Conservation (phyloP, 2,888 invertebrate genomes). For the Lumbricus terrestris region DNA sequence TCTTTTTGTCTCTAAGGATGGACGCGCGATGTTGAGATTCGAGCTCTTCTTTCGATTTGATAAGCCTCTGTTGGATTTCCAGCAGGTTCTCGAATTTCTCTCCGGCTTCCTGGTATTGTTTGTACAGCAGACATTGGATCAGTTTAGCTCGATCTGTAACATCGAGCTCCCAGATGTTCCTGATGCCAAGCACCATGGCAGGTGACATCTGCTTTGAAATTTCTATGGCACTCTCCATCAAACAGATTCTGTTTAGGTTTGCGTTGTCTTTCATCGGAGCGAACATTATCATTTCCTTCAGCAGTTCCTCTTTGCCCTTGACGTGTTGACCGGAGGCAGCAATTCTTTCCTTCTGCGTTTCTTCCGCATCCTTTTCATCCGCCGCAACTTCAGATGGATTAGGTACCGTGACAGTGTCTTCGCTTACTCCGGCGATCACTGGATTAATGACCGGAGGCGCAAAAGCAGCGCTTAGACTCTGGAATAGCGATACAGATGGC, state of each 20-base stretch:
- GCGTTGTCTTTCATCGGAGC: not conserved
- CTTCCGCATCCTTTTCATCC: slow-evolving; percentile 29
- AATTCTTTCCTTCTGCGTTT: slow-evolving; percentile 19
- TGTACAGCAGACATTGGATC: slow-evolving; percentile 23
- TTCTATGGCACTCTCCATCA: slow-evolving; percentile 4
- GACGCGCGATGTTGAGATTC: slow-evolving; percentile 23
- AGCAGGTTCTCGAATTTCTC: slow-evolving; percentile 17
- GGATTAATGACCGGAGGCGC: not conserved
- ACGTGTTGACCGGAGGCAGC: slow-evolving; percentile 7
- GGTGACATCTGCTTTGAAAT: slow-evolving; percentile 15
- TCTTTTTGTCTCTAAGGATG: slow-evolving; percentile 14
- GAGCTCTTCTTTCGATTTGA: slow-evolving; percentile 19
- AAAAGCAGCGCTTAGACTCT: not conserved
- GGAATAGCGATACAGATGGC: not conserved
- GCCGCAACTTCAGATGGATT: not conserved
- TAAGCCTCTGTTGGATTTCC: not conserved
- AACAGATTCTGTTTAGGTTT: not conserved
- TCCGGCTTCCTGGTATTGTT: not conserved
- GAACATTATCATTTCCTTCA: slow-evolving; percentile 10
- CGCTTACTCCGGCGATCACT: not conserved
- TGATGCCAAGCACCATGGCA: not conserved
- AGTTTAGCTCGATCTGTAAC: slow-evolving; percentile 19
- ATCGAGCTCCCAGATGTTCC: slow-evolving; percentile 23
- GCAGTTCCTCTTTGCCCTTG: not conserved
- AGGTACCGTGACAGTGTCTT: not conserved